Base-by-base conservation (phyloP, 2,797 vertebrate species). In the Parauchenoglanis ngamensis region DNA sequence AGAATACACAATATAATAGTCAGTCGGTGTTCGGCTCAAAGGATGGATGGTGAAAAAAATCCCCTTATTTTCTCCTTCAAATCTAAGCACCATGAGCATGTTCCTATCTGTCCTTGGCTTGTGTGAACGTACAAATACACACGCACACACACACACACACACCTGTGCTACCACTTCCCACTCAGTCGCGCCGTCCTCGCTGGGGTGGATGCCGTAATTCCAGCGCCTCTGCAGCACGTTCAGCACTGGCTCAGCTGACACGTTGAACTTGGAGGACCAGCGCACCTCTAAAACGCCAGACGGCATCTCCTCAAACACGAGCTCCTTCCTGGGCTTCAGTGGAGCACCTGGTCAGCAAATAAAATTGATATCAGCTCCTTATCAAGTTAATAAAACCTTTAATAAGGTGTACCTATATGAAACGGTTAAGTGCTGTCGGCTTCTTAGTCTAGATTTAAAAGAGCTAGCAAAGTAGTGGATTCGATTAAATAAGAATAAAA, bases 121-220 rank as follows among this genome's bases (percentile, higher is more conserved):
- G 56, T 15, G 31, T 4, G 13, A 49, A 49, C 49, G n/a, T 40
- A 35, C 52, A 44, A 5, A 65, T 7, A 75, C 57, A 49, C 49
- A 49, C 49, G 10, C 52, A 44, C 10, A 49, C 5, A 75, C 57
- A 63, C 56, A 59, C 28, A 81, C 44, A 85, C 92, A 61, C 23
- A 98, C 98, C 97, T 97, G 96, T 35, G 95, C 95, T 28, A 97
- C 95, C 0, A 95, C 95, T 94, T 97, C 95, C 98, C 98, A 99
- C 11, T 87, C 90, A 0, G 96, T 97, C 89, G 97, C 97, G 0
- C 94, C 94, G 63, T 98, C 97, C 44, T 98, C 98, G 1, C 96
- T 98, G 59, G 98, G 97, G 89, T 98, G 97, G 89, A 98, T 97
- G 79, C 98, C 98, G 2, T 96, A 96, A 92, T 98, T 99, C 97